Conservation (phyloP, 2,113 vertebrate genomes). For the Hyaena hyaena region DNA sequence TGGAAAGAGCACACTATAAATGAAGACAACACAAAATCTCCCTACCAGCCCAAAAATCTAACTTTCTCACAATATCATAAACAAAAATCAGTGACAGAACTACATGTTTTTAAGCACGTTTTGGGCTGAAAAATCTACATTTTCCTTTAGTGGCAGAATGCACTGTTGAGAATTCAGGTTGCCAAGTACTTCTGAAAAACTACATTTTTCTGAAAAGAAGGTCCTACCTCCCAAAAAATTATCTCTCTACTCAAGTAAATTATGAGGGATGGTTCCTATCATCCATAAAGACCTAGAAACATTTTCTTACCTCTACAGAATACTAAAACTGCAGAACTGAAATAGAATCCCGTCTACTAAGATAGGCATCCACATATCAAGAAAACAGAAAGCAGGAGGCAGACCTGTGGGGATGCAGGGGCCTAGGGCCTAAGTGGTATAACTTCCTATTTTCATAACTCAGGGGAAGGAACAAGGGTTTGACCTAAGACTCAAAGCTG, state of each 20-base stretch:
- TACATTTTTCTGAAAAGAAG: not conserved
- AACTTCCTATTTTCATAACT: not conserved
- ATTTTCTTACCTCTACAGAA: not conserved
- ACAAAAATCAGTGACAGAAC: not conserved
- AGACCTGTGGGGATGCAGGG: not conserved
- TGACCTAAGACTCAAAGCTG: not conserved
- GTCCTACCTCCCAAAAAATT: not conserved
- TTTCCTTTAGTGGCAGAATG: not conserved
- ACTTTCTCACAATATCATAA: not conserved
- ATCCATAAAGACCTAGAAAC: slow-evolving; percentile 13
- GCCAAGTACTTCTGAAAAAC: slow-evolving; percentile 45
- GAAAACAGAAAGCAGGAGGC: not conserved
- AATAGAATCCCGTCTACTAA: not conserved
- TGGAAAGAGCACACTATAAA: not conserved
- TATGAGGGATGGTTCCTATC: not conserved
- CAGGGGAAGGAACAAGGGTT: not conserved
- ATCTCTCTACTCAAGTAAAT: not conserved
- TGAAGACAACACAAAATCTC: slow-evolving; percentile 11
- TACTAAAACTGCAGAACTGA: not conserved
- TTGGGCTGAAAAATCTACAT: not conserved
- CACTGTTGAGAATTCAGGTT: not conserved
- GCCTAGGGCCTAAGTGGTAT: not conserved
- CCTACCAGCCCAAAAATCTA: not conserved
- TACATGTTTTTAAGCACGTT: not conserved
- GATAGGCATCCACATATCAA: not conserved